phyloP scores from a whole-genome alignment of 1,140 invertebrate species.

The Brachionus paranguensis region DNA sequence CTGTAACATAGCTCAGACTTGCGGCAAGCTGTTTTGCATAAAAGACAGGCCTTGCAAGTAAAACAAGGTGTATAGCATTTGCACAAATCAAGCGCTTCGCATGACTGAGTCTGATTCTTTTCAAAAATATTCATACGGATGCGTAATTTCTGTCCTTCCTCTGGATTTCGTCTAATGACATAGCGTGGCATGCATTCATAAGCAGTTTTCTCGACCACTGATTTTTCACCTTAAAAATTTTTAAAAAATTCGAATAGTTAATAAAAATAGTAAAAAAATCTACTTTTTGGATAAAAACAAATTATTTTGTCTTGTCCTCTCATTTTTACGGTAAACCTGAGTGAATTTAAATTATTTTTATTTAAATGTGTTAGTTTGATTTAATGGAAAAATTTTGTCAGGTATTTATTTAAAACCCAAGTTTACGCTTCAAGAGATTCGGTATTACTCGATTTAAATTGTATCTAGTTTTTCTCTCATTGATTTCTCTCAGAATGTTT shows the following conservation, averaged over 20 bases:
- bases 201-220: background rate
- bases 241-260: background rate
- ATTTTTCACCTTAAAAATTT: background rate
- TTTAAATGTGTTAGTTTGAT: background rate
- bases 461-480: background rate
- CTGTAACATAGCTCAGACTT: background rate
- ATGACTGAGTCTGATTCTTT: background rate
- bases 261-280: background rate
- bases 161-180: background rate
- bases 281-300: slow-evolving; percentile 20
- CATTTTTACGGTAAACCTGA: background rate
- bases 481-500: background rate
- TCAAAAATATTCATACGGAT: background rate
- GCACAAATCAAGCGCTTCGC: background rate
- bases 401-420: background rate
- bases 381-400: background rate
- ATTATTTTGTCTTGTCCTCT: slow-evolving; percentile 25
- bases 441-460: background rate
- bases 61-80: background rate
- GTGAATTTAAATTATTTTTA: background rate
- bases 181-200: background rate
- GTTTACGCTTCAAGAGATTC: background rate
- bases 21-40: background rate
- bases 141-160: background rate
- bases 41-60: background rate